phyloP scores from a whole-genome alignment of 2,797 vertebrate species.

The Otolemur crassicaudatus region DNA sequence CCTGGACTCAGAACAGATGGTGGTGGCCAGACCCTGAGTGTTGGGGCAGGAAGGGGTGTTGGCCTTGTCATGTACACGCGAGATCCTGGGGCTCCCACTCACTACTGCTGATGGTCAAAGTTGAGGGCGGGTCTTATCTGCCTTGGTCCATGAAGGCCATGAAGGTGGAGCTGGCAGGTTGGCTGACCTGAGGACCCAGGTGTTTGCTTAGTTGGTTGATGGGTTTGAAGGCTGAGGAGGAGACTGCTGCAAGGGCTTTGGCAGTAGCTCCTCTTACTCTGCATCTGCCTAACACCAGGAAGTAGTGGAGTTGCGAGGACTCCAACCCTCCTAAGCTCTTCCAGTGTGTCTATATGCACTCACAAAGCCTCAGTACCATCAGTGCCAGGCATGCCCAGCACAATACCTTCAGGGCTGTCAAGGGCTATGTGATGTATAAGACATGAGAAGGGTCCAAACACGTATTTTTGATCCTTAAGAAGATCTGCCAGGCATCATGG shows the following conservation, averaged over 20 bases:
- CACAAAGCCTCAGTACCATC: not conserved
- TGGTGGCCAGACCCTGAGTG: not conserved
- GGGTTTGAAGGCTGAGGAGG: not conserved
- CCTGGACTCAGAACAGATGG: not conserved
- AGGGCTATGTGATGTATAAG: not conserved
- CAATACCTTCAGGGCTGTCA: accelerated
- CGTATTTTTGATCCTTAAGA: not conserved
- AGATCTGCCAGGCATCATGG: not conserved
- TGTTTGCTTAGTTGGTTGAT: not conserved
- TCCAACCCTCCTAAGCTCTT: not conserved
- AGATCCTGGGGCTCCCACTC: not conserved
- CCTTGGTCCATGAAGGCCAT: not conserved
- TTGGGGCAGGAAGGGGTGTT: not conserved
- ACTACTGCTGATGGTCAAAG: not conserved
- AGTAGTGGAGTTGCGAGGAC: not conserved
- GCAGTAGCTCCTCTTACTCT: not conserved
- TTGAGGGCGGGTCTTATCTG: not conserved
- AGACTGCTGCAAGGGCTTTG: not conserved
- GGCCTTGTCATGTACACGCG: not conserved
- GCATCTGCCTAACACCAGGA: not conserved
- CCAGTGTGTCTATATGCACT: not conserved
- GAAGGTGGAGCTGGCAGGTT: not conserved
- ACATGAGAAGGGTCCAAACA: not conserved
- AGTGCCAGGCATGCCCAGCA: not conserved
- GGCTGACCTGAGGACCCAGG: not conserved